Percentiles rank a stretch among this genome's conserved stretches.
Conservation (phyloP, 1,140 invertebrate species). For the Tribolium castaneum region DNA sequence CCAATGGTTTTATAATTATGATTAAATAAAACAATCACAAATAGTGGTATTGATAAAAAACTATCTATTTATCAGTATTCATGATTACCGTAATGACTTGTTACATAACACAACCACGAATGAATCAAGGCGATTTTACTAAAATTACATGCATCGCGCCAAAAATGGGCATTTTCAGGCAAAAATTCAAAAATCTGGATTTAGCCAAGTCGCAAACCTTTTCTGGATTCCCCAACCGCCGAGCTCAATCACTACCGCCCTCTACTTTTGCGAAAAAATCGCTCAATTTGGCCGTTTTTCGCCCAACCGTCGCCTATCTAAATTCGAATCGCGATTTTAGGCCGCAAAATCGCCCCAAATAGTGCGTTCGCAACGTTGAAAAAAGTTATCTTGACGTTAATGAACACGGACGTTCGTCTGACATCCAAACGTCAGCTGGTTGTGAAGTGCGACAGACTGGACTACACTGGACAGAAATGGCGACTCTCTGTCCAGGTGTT, state of each 20-base stretch:
- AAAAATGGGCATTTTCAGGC: no score
- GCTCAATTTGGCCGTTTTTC: background rate
- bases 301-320: background rate
- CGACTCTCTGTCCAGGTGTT: slow-evolving; percentile 92
- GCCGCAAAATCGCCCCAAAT: background rate
- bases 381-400: slow-evolving; percentile 38
- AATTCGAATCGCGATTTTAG: background rate
- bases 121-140: no score
- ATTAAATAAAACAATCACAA: background rate
- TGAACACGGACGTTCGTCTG: slow-evolving; percentile 50
- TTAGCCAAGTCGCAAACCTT: background rate
- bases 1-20: background rate
- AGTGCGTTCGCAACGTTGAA: background rate
- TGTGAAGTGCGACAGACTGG: slow-evolving; percentile 51
- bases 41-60: no score
- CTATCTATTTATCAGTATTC: no score
- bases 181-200: background rate
- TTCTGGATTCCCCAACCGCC: background rate
- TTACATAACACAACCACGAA: no score
- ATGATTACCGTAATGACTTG: no score
- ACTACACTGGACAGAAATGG: slow-evolving; percentile 76
- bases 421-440: slow-evolving; percentile 62
- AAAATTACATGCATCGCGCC: no score
- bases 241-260: background rate
- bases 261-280: background rate